phyloP scores from a whole-genome alignment of 2,797 vertebrate species.

The Anguilla pacifica region DNA sequence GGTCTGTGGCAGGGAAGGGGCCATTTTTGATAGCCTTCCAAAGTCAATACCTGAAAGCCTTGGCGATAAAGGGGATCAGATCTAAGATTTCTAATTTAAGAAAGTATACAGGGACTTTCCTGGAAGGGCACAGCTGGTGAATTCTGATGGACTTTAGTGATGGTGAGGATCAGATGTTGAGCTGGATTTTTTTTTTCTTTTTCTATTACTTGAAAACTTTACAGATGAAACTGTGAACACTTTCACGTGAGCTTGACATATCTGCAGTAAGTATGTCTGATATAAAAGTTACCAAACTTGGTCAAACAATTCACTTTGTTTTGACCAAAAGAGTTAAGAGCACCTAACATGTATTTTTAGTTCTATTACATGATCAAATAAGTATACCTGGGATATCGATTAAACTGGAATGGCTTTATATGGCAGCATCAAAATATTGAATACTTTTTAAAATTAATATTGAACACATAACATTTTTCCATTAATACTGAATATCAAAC shows the following conservation, averaged over 20 bases:
- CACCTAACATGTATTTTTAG: not conserved
- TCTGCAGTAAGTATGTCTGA: not conserved
- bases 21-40: constrained; percentile 69
- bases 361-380: not conserved
- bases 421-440: not conserved
- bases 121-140: constrained; percentile 56
- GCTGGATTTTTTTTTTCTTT: constrained; percentile 44
- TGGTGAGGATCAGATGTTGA: constrained; percentile 50
- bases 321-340: not conserved
- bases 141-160: constrained; percentile 60
- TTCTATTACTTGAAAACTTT: constrained; percentile 15
- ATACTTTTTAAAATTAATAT: not conserved
- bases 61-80: constrained; percentile 66
- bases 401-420: not conserved
- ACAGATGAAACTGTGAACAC: not conserved
- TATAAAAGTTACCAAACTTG: not conserved
- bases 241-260: not conserved
- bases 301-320: not conserved
- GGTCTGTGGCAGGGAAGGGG: constrained; percentile 71
- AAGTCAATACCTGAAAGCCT: constrained; percentile 73
- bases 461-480: not conserved
- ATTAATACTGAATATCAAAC: not conserved
- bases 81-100: constrained; percentile 69
- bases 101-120: constrained; percentile 64
- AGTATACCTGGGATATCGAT: not conserved